phyloP scores from a whole-genome alignment of 2,113 vertebrate species.

The Podarcis muralis region DNA sequence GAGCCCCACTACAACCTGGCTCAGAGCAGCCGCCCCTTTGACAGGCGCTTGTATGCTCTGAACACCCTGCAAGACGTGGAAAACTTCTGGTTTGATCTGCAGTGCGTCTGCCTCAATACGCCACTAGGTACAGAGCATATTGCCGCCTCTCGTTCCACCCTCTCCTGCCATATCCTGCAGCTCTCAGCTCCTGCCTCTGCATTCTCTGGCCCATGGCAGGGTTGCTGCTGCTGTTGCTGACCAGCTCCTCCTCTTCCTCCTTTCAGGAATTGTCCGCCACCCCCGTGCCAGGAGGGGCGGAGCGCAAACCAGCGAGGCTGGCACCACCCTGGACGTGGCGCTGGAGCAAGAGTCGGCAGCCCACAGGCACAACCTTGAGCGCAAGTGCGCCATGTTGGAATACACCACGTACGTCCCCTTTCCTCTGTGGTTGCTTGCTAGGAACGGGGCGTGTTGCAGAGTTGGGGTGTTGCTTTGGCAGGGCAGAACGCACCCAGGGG shows the following conservation, averaged over 20 bases:
- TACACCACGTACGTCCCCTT: constrained; percentile 74
- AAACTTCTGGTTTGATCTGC: constrained; percentile 95
- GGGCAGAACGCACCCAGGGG: background rate
- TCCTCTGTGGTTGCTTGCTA: background rate
- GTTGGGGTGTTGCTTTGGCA: too few species aligned
- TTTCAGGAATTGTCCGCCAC: constrained; percentile 77
- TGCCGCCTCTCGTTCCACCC: background rate
- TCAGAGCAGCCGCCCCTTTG: constrained; percentile 83
- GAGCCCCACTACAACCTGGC: constrained; percentile 96
- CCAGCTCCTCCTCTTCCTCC: background rate
- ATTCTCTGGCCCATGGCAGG: too few species aligned
- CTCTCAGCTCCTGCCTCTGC: background rate
- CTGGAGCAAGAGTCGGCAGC: constrained; percentile 79
- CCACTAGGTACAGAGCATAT: constrained; percentile 87
- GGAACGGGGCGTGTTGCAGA: background rate
- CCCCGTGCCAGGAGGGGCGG: constrained; percentile 64
- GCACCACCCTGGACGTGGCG: constrained; percentile 51
- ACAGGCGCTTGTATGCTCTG: constrained; percentile 82
- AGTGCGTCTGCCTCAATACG: constrained; percentile 96
- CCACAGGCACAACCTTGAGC: constrained; percentile 78
- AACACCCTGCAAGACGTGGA: constrained; percentile 85
- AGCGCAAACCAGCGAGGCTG: constrained; percentile 31
- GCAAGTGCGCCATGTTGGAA: constrained; percentile 79
- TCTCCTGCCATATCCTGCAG: background rate
- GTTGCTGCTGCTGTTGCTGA: background rate